phyloP scores from a whole-genome alignment of 2,797 vertebrate genomes.

The Heliangelus exortis region DNA sequence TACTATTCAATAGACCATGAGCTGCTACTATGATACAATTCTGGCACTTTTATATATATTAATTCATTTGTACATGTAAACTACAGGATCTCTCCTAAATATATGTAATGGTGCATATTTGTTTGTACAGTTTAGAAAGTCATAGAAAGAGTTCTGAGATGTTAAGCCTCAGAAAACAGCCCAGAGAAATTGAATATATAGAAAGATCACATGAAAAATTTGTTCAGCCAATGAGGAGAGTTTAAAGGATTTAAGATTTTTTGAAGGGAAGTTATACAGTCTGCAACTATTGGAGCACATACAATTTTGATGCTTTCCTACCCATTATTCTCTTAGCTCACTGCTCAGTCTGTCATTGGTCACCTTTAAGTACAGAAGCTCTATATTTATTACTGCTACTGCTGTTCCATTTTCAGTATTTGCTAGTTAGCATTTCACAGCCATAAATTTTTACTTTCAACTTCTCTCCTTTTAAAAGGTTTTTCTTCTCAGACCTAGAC shows the following conservation, averaged over 20 bases:
- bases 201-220: neutral
- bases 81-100: neutral
- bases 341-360: neutral
- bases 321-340: neutral
- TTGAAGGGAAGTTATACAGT: neutral
- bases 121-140: neutral
- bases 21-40: neutral
- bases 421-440: neutral
- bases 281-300: too few species aligned
- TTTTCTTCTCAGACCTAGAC: neutral
- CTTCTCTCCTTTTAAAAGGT: neutral
- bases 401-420: neutral
- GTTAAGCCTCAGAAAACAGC: neutral
- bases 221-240: neutral
- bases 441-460: neutral
- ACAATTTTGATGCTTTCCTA: neutral
- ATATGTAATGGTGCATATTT: neutral
- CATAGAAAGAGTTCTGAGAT: too few species aligned
- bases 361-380: neutral
- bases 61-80: neutral
- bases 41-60: neutral
- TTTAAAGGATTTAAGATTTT: neutral
- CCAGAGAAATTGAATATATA: neutral
- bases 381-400: neutral
- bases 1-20: neutral